Base-by-base conservation (phyloP, 2,113 vertebrate species). In the Rhea americana region DNA sequence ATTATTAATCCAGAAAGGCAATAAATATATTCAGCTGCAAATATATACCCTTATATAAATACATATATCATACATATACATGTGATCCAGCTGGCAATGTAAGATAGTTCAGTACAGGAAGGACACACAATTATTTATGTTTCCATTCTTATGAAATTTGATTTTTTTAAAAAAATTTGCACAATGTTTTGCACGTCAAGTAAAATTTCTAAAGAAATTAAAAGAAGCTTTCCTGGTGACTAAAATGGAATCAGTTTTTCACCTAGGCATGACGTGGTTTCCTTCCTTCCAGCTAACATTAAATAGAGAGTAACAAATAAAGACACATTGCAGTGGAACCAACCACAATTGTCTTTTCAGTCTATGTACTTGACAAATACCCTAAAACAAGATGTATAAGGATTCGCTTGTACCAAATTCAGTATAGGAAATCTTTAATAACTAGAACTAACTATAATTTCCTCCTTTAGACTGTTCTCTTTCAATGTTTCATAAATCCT, bases 361-460 rank as follows among this genome's bases (percentile, higher is more conserved):
- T 91, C 89, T 94, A 76, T 72, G 91, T 65, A 17, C 79, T 96
- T 97, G 96, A 97, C 90, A 94, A 97, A 97, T 97, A 93, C 59
- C 63, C 61, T 92, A 39, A 96, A 97, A 97, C 89, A 97, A 97
- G 96, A 97, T 96, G 70, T 95, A 97, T 96, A 97, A 96, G 61
- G n/a, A 97, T 97, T 97, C 93, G 83, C 65, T 95, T 95, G 91
- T 93, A 97, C 93, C 97, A 97, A 97, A 97, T 97, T 97, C 97
- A 91, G 81, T 95, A 95, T 95, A 89, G 89, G 97, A 97, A 97
- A 97, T 96, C 96, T 98, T 97, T 98, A 97, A 98, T 97, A 97
- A 97, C 96, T 96, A 94, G 93, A 97, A 97, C 93, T 91, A 95
- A 97, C 96, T 95, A 97, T 97, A 97, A 97, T 97, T 97, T 97